Base-by-base conservation (phyloP, 2,113 vertebrate genomes). In the Podilymbus podiceps region DNA sequence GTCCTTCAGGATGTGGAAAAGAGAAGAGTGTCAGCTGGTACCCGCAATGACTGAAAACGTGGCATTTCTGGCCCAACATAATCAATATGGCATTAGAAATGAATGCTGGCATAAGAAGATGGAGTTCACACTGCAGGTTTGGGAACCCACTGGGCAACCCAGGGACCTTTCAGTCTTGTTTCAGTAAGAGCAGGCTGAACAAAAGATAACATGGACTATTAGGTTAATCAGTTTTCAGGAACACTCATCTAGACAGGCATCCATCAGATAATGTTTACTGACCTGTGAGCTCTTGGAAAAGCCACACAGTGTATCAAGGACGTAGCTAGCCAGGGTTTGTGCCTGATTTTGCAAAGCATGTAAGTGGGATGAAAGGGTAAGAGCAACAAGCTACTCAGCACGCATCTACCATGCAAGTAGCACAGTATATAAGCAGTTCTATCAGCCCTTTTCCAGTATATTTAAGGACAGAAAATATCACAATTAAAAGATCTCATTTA, bases 221-320 rank as follows among this genome's bases (percentile, higher is more conserved):
- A 93, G 80, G 55, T 84, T 67, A 84, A 92, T 59, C 68, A 87
- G 47, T 63, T 72, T 79, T 44, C 84, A 95, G 6, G 44, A 85
- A 67, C 59, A 89, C 59, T 24, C 52, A 71, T 6, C 85, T 0
- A 85, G 69, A 85, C 4, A 28, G 80, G 50, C 50, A 85, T 40
- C 88, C 88, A 93, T 96, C 95, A 93, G 79, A 88, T 77, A 93
- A 92, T 73, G 89, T 89, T 95, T 91, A 91, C 69, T 89, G 91
- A 96, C 91, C 91, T 92, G 77, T 67, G 89, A 93, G 93, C 91
- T 68, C 93, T 68, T 40, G 16, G 63, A 81, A 95, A 95, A 95
- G 90, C 47, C 89, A 92, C 89, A 92, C 68, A 85, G 56, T 24
- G 2, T 31, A 86, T 31, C 80, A 85, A 66, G 73, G 73, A 89